phyloP scores from a whole-genome alignment of 1,140 invertebrate species.

The Drosophila serrata region DNA sequence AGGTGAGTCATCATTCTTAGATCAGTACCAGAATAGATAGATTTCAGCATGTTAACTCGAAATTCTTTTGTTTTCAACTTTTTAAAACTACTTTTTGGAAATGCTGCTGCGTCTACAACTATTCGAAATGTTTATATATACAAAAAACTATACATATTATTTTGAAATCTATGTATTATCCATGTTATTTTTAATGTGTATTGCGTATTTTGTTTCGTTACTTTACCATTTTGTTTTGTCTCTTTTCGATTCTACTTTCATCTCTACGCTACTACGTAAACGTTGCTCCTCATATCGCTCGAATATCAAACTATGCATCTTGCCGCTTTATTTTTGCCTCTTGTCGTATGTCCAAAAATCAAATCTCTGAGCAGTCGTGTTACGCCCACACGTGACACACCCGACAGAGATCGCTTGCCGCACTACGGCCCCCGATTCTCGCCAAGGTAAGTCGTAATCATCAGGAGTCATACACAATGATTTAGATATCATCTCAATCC shows the following conservation, averaged over 20 bases:
- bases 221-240: conserved; percentile 70
- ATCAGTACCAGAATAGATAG: conserved; percentile 59
- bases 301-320: conserved; percentile 72
- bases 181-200: conserved; percentile 43
- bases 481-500: conserved; percentile 48
- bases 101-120: conserved; percentile 76
- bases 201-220: conserved; percentile 63
- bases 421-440: conserved; percentile 95
- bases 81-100: conserved; percentile 69
- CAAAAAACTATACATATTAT: conserved; percentile 8
- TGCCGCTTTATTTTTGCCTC: conserved; percentile 72
- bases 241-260: conserved; percentile 74
- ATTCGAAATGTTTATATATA: conserved; percentile 44
- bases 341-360: conserved; percentile 31
- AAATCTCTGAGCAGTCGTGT: conserved; percentile 88
- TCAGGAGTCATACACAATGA: background rate
- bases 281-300: conserved; percentile 73
- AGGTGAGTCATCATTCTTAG: conserved; percentile 66
- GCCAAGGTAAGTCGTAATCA: conserved; percentile 89
- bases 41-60: conserved; percentile 70
- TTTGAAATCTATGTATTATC: conserved; percentile 21
- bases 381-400: conserved; percentile 93
- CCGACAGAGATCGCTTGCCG: conserved; percentile 91
- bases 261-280: conserved; percentile 73
- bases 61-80: conserved; percentile 63